Base-by-base conservation (phyloP, 2,113 vertebrate species). In the Antennarius striatus region DNA sequence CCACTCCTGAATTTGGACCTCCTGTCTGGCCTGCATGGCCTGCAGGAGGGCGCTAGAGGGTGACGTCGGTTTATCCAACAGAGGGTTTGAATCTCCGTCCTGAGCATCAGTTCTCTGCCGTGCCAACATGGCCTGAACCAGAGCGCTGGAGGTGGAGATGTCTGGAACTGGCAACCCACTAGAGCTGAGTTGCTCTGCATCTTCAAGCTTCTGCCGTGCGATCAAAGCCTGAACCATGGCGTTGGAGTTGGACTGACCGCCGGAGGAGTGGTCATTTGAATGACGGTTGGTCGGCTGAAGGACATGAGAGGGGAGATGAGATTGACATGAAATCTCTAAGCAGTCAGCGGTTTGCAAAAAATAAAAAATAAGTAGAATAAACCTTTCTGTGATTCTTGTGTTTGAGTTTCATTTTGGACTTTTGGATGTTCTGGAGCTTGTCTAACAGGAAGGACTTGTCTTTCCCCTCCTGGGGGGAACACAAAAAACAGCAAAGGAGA, bases 401-500 rank as follows among this genome's bases (percentile, higher is more conserved):
- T 71, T 76, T 77, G 30, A 40, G 0, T 14, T 40, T 75, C 55
- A 73, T 71, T n/a, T 77, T 66, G 4, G 62, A 56, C 54, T 75
- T 92, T 73, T 95, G 92, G 5, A 90, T 51, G 8, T 12, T 54
- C 45, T 46, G 58, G 3, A 99, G 70, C 68, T 88, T 94, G 9
- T 91, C 77, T 40, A 95, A 84, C 69, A 99, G 88, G 86, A 96
- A 96, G 1, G 63, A 62, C 75, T 99, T 99, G 80, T 98, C 96
- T 79, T 95, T 91, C 55, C 93, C 95, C 86, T 87, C 95, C 98
- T 99, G 67, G 16, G 17, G 4, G 58, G 61, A 49, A 22, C 65
- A 22, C 63, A 51, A 2, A 67, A 62, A n/a, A 56, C 4, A 30
- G 13, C 45, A 53, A 15, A 47, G 46, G n/a, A 30, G 7, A 52